Conservation (phyloP, 1,140 invertebrate species). For the Acromyrmex echinatior region DNA sequence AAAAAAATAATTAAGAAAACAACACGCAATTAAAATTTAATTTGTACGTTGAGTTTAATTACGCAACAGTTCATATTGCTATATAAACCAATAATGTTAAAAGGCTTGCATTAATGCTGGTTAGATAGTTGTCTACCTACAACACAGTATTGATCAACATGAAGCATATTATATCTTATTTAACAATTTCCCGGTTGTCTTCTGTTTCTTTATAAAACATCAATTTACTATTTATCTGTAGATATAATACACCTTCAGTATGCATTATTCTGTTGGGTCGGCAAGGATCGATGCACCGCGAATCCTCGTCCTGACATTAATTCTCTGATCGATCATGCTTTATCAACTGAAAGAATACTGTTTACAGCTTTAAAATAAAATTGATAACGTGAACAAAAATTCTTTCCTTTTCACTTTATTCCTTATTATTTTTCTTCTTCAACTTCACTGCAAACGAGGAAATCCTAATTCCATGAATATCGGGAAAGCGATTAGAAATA, state of each 20-base stretch:
- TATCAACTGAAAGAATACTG: background rate
- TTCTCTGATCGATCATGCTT: conserved; percentile 11
- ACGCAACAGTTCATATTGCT: background rate
- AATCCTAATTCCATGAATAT: background rate
- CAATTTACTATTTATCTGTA: conserved; percentile 32
- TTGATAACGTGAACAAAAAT: background rate
- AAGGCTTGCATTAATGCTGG: background rate
- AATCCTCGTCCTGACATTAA: conserved; percentile 13
- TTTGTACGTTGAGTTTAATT: conserved; percentile 6
- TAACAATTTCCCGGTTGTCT: conserved; percentile 20
- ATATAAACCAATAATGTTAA: conserved; percentile 34
- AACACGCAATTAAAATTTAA: conserved; percentile 26
- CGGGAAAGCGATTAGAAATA: background rate
- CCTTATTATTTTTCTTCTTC: background rate
- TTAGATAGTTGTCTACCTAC: background rate
- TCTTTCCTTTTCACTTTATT: background rate
- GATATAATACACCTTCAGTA: conserved; percentile 32
- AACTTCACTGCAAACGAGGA: background rate
- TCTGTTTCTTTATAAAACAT: conserved; percentile 30
- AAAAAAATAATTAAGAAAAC: background rate
- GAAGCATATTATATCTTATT: conserved; percentile 35
- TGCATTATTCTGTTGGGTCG: conserved; percentile 43
- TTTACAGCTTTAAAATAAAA: background rate
- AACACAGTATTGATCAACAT: conserved; percentile 29
- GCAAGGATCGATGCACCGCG: conserved; percentile 34